Conservation (phyloP, 1,140 invertebrate species). For the Parapsyche elsis region DNA sequence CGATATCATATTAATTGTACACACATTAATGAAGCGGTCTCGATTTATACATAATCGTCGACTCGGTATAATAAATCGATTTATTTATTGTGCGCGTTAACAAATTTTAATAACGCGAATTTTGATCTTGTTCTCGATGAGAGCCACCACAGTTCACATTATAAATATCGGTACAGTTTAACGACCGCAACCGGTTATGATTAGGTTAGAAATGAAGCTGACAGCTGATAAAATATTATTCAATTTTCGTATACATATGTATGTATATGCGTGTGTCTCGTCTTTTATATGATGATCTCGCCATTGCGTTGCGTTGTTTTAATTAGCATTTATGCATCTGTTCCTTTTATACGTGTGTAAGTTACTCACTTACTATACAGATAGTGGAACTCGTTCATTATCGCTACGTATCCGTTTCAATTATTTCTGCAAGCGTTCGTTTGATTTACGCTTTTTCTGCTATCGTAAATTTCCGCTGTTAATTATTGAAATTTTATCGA, state of each 20-base stretch:
- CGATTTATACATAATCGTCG: too few species aligned
- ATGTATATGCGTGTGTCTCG: too few species aligned
- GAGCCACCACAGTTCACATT: not conserved
- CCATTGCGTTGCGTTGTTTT: not conserved
- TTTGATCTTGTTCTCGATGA: not conserved
- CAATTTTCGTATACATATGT: not conserved
- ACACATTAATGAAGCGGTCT: too few species aligned
- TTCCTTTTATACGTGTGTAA: not conserved
- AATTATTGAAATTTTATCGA: too few species aligned
- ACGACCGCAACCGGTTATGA: conserved; percentile 18
- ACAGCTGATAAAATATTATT: conserved; percentile 34
- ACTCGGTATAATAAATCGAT: too few species aligned
- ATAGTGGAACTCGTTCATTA: not conserved
- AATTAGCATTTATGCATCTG: not conserved
- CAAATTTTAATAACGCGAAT: not conserved
- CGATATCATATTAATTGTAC: too few species aligned
- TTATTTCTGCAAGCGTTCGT: not conserved
- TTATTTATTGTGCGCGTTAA: too few species aligned
- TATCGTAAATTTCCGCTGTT: too few species aligned
- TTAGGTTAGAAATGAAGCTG: conserved; percentile 17
- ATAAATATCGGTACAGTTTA: not conserved
- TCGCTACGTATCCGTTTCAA: not conserved
- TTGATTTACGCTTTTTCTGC: not conserved
- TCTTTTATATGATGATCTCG: too few species aligned
- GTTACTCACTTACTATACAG: not conserved